A percentile compares a stretch with the other conserved stretches of the same genome.
Evolutionary conservation across 2,888 invertebrate genomes (phyloP).

Genomic region (Drosophila fungiperda): DNA sequence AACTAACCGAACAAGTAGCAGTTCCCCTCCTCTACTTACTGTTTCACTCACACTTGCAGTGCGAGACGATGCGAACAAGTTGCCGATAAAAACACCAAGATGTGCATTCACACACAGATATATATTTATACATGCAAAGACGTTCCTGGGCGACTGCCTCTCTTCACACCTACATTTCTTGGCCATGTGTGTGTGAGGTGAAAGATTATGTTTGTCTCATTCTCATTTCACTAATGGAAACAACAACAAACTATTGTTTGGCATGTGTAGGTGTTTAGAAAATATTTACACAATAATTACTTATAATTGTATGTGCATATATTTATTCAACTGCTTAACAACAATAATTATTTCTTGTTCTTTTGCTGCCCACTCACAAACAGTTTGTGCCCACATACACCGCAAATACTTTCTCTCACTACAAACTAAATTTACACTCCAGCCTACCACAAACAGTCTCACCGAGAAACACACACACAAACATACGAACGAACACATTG

Average conservation of each 20-base stretch:
- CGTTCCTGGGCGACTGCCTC: constrained; percentile 6
- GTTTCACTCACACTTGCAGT: constrained; percentile 49
- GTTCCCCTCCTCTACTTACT: constrained; percentile 13
- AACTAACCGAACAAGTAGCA: constrained; percentile 6
- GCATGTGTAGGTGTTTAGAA: constrained; percentile 6
- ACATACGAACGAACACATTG: constrained; percentile 14
- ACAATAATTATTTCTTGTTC: constrained; percentile 8
- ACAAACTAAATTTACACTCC: constrained; percentile 13
- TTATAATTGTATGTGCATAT: constrained; percentile 8
- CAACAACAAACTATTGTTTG: constrained; percentile 32
- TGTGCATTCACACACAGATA: constrained; percentile 14
- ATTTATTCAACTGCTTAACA: constrained; percentile 8
- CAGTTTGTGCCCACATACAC: background rate
- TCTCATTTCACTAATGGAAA: constrained; percentile 19
- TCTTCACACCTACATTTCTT: constrained; percentile 12
- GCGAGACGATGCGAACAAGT: constrained; percentile 49
- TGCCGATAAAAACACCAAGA: constrained; percentile 54
- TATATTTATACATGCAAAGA: background rate
- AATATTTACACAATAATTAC: constrained; percentile 12
- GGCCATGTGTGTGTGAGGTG: background rate
- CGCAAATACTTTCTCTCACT: constrained; percentile 35
- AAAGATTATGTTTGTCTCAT: background rate
- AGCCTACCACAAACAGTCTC: constrained; percentile 17
- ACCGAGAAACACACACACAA: background rate
- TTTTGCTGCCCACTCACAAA: constrained; percentile 15